phyloP scores from a whole-genome alignment of 2,113 vertebrate species.

The Gorsachius goisagi region DNA sequence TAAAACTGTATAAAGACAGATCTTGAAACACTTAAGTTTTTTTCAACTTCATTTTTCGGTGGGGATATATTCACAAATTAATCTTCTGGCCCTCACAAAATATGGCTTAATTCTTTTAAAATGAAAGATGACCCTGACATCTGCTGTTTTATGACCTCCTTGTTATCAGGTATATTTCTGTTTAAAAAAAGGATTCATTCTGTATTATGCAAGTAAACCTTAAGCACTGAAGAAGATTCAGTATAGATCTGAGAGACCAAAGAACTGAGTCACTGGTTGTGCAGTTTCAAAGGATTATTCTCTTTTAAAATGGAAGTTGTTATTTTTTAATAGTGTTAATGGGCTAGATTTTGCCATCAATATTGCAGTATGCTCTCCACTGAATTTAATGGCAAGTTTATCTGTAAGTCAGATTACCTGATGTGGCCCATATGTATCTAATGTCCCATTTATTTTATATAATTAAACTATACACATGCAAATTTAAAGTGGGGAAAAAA shows the following conservation, averaged over 20 bases:
- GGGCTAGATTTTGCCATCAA: neutral
- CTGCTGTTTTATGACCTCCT: conserved; percentile 70
- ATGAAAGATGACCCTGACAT: conserved; percentile 77
- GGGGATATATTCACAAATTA: conserved; percentile 68
- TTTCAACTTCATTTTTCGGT: conserved; percentile 58
- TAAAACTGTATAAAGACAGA: conserved; percentile 76
- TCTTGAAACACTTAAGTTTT: conserved; percentile 49
- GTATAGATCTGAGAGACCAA: conserved; percentile 67
- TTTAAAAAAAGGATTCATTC: conserved; percentile 66
- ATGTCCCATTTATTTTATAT: neutral
- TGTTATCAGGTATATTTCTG: conserved; percentile 51
- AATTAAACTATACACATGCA: conserved; percentile 43
- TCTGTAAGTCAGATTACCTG: neutral
- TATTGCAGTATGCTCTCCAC: neutral
- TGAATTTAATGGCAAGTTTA: neutral
- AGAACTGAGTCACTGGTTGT: conserved; percentile 45
- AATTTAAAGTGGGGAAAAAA: conserved; percentile 51
- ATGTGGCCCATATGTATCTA: neutral
- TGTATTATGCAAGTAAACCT: conserved; percentile 70
- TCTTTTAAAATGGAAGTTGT: conserved; percentile 34
- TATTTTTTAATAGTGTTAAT: conserved; percentile 32
- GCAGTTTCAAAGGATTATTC: conserved; percentile 48
- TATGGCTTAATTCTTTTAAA: conserved; percentile 82
- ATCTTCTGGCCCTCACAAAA: conserved; percentile 72
- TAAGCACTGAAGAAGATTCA: conserved; percentile 70